Base-by-base conservation (phyloP, 2,888 invertebrate genomes). In the Endotricha flammealis region DNA sequence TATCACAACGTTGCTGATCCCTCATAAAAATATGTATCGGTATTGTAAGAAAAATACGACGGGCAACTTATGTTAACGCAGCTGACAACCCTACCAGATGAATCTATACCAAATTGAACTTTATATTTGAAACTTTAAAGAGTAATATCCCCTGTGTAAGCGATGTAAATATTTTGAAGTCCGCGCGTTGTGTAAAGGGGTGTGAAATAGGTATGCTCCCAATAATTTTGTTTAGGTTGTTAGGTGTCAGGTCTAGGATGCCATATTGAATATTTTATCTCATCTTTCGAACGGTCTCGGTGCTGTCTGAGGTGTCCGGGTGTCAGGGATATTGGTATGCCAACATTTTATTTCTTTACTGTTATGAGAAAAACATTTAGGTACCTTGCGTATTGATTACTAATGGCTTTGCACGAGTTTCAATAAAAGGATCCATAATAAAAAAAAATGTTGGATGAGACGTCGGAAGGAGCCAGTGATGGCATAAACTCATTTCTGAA, bases 11-110 rank as follows among this genome's bases (percentile, higher is more conserved):
- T 71, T 57, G 68, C 76, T 77, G 75, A 78, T 76, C 78, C 78
- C 65, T 72, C 74, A 71, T 81, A 81, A 82, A 82, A 82, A 79
- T 77, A 78, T 79, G 79, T 75, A 73, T 74, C 72, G 67, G 70
- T 63, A 73, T 76, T 79, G 73, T 72, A 67, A 67, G 68, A 71
- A 76, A 76, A 69, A 71, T 67, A 67, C 64, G 65, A 60, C 59
- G 54, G 44, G 38, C 52, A 66, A 63, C 64, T 60, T 50, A 51
- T 52, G 61, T 56, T 55, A 51, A 55, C 50, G 49, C 42, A 45
- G 48, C 48, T 43, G 39, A 46, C 59, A 57, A 53, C 50, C 56
- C 3, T 20, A 20, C 8, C 20, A 6, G 41, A 9, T 28, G 14
- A 36, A 46, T 63, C 50, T 68, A 73, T 41, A 59, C 57, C 60